Evolutionary conservation across 2,888 invertebrate genomes (phyloP).

Genomic region (Cheilosia grossa): DNA sequence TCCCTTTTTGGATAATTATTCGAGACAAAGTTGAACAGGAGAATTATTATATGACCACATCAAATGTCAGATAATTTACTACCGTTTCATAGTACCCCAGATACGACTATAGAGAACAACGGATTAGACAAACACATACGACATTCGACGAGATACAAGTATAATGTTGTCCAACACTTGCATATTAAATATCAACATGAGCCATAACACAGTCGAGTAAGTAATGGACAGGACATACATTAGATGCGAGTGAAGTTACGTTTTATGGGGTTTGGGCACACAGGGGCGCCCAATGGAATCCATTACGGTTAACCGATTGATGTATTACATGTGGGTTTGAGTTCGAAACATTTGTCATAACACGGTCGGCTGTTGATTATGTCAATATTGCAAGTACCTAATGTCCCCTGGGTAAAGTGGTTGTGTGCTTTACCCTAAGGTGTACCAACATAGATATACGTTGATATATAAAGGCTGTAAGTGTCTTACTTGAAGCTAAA

Average conservation of each 20-base stretch:
- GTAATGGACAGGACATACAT: constrained; percentile 44
- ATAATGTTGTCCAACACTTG: constrained; percentile 46
- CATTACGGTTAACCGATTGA: constrained; percentile 74
- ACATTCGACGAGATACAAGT: constrained; percentile 42
- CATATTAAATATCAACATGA: constrained; percentile 70
- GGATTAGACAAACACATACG: constrained; percentile 52
- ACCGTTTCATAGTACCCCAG: constrained; percentile 48
- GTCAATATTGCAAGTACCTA: constrained; percentile 66
- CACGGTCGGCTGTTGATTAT: constrained; percentile 68
- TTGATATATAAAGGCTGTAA: constrained; percentile 7
- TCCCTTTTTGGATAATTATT: constrained; percentile 64
- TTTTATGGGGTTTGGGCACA: background rate
- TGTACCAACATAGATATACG: background rate
- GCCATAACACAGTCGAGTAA: background rate
- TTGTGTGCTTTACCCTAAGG: constrained; percentile 7
- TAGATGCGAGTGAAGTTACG: constrained; percentile 6
- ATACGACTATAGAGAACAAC: constrained; percentile 15
- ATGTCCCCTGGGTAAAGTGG: constrained; percentile 44
- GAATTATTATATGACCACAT: constrained; percentile 76
- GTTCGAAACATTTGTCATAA: constrained; percentile 72
- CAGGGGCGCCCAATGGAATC: constrained; percentile 46
- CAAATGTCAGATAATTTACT: constrained; percentile 76
- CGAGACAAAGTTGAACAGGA: constrained; percentile 68
- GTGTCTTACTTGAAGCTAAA: constrained; percentile 22
- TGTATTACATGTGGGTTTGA: constrained; percentile 67